Evolutionary conservation across 2,888 invertebrate genomes (phyloP).

Genomic region (Eupithecia subumbrata): DNA sequence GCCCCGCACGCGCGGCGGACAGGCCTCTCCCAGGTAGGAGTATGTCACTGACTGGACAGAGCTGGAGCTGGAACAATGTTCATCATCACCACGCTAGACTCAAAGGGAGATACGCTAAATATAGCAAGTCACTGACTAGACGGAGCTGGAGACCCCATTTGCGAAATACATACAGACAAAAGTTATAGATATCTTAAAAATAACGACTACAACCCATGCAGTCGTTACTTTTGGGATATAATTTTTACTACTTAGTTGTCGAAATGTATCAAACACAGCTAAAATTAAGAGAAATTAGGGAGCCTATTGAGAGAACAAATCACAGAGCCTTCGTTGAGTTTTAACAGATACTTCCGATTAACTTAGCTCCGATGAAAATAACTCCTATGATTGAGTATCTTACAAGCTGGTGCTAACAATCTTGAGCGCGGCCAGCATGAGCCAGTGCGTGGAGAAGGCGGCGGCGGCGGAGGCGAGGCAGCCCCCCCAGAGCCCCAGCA

Average conservation of each 20-base stretch:
- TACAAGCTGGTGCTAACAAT: constrained; percentile 41
- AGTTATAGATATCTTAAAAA: too few relatives aligned
- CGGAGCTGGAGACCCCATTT: too few relatives aligned
- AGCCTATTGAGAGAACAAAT: too few relatives aligned
- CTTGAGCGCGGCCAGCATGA: constrained; percentile 39
- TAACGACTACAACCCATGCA: too few relatives aligned
- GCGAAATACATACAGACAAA: too few relatives aligned
- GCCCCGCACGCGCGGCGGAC: constrained; percentile 47
- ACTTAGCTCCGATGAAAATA: not conserved
- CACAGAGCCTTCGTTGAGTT: not conserved
- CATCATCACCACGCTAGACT: not conserved
- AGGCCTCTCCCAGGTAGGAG: constrained; percentile 76
- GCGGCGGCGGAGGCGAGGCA: constrained; percentile 24
- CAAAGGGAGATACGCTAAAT: too few relatives aligned
- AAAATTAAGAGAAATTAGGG: too few relatives aligned
- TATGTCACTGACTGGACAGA: constrained; percentile 57
- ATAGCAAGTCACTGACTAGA: too few relatives aligned
- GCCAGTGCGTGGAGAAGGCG: constrained; percentile 42
- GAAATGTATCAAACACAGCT: too few relatives aligned
- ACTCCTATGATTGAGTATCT: constrained; percentile 18
- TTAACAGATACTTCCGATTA: not conserved
- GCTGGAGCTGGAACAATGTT: constrained; percentile 34
- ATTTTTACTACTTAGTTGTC: too few relatives aligned
- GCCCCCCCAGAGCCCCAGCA: constrained; percentile 39
- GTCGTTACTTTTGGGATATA: too few relatives aligned